A percentile compares a stretch with the other conserved stretches of the same genome.
Conservation (phyloP, 2,888 invertebrate species). For the Drosophila prolongata region DNA sequence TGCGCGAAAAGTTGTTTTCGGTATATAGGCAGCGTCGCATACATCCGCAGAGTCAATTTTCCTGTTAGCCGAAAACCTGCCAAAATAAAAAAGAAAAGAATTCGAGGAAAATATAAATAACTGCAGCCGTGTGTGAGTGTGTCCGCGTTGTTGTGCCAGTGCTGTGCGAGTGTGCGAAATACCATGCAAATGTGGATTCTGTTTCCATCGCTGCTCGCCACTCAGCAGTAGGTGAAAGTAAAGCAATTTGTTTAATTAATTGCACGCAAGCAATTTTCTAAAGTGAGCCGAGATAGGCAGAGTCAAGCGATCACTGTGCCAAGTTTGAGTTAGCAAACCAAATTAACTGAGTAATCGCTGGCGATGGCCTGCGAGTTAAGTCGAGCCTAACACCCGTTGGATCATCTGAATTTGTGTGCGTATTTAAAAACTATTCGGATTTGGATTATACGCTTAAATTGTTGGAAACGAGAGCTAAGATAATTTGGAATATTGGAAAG, state of each 20-base stretch:
- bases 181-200: slow-evolving; percentile 52
- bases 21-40: slow-evolving; percentile 41
- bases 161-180: slow-evolving; percentile 53
- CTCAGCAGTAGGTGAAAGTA: slow-evolving; percentile 71
- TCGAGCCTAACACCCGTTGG: slow-evolving; percentile 1
- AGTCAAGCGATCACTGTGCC: slow-evolving; percentile 55
- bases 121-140: slow-evolving; percentile 13
- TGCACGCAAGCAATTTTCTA: slow-evolving; percentile 60
- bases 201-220: slow-evolving; percentile 21
- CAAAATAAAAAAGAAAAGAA: slow-evolving; percentile 59
- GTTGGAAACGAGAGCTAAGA: background rate
- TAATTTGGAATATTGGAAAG: slow-evolving; percentile 11
- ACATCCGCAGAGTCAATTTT: slow-evolving; percentile 69
- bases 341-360: slow-evolving; percentile 42
- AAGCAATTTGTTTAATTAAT: slow-evolving; percentile 74
- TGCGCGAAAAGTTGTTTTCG: slow-evolving; percentile 54
- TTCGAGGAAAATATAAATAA: slow-evolving; percentile 59
- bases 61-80: slow-evolving; percentile 78
- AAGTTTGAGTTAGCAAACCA: slow-evolving; percentile 43
- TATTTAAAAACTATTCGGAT: slow-evolving; percentile 9
- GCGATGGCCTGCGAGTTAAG: slow-evolving; percentile 19
- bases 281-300: slow-evolving; percentile 5
- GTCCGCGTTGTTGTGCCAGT: slow-evolving; percentile 13
- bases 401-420: slow-evolving; percentile 7
- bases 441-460: slow-evolving; percentile 14